Evolutionary conservation across 2,113 vertebrate genomes (phyloP), one percentile per base, ranked within the genome.

Genomic region (Nyctereutes procyonoides): DNA sequence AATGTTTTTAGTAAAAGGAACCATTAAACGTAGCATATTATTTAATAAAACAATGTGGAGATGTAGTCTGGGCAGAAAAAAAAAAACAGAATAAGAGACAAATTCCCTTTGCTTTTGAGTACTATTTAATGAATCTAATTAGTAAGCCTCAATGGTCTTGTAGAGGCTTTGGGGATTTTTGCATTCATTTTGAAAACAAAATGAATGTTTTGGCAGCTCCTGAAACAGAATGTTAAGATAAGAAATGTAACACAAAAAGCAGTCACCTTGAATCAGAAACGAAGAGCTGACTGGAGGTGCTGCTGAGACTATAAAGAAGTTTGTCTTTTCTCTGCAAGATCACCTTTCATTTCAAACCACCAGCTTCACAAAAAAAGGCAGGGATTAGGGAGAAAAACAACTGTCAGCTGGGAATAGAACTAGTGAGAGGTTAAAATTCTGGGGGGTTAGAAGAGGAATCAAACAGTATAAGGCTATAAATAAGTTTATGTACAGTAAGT

Each of bases 111-210:
- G 19, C 88, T 97, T 98, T 24, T 95, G 63, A 94, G 95, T 95
- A 63, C 38, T 38, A 51, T 92, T 97, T 96, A 97, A 97, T 60
- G 88, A 98, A 95, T 96, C 81, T 97, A 98, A 98, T 98, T 98
- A 97, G 73, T 90, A 98, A 98, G 92, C 86, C 67, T 96, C 77
- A 90, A 48, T 76, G 74, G 80, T 84, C 62, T 88, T 84, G 93
- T 82, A 94, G 85, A 96, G 88, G 79, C 91, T 96, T 97, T 97
- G 79, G 93, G 85, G 94, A 97, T 94, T 92, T 87, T 92, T 98
- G 96, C 87, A 87, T 98, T 98, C 97, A 97, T 93, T 95, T 97
- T 90, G 62, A 81, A 98, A 98, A 96, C 93, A 30, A 97, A 98
- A 95, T 92, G 97, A 97, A 96, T 96, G 74, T 96, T 95, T 96